Evolutionary conservation across 2,888 invertebrate genomes (phyloP).

Genomic region (Venustoraphidia nigricollis): DNA sequence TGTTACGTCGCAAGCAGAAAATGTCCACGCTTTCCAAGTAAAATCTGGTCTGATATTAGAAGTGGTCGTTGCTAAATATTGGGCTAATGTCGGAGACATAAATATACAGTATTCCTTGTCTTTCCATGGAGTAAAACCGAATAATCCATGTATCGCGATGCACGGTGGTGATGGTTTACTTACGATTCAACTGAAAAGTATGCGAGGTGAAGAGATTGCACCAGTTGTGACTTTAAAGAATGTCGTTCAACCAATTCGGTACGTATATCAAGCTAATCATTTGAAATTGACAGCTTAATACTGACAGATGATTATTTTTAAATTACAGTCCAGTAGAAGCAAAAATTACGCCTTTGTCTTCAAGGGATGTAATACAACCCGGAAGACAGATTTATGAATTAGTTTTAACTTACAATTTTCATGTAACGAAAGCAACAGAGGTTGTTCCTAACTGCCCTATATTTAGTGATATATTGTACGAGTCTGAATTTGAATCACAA

Average conservation of each 20-base stretch:
- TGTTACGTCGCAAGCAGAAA: conserved; percentile 54
- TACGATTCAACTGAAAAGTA: conserved; percentile 49
- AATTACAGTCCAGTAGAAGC: conserved; percentile 59
- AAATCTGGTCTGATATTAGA: conserved; percentile 70
- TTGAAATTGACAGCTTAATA: neutral
- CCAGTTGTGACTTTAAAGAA: conserved; percentile 61
- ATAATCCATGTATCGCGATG: conserved; percentile 47
- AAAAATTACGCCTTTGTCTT: conserved; percentile 62
- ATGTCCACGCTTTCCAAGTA: conserved; percentile 55
- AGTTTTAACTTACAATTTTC: conserved; percentile 73
- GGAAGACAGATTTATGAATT: conserved; percentile 84
- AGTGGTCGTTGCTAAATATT: conserved; percentile 84
- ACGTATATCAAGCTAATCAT: conserved; percentile 9
- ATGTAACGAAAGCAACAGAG: conserved; percentile 67
- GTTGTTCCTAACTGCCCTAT: conserved; percentile 63
- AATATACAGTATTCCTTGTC: conserved; percentile 57
- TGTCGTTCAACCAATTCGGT: conserved; percentile 55
- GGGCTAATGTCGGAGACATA: conserved; percentile 78
- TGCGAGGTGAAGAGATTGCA: conserved; percentile 64
- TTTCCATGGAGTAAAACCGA: conserved; percentile 70
- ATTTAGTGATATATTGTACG: conserved; percentile 80
- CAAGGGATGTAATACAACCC: conserved; percentile 74
- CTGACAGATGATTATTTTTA: conserved; percentile 7
- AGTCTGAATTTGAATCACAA: conserved; percentile 91
- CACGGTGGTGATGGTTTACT: conserved; percentile 61